Base-by-base conservation (phyloP, 2,113 vertebrate genomes). In the Thryonomys swinderianus region DNA sequence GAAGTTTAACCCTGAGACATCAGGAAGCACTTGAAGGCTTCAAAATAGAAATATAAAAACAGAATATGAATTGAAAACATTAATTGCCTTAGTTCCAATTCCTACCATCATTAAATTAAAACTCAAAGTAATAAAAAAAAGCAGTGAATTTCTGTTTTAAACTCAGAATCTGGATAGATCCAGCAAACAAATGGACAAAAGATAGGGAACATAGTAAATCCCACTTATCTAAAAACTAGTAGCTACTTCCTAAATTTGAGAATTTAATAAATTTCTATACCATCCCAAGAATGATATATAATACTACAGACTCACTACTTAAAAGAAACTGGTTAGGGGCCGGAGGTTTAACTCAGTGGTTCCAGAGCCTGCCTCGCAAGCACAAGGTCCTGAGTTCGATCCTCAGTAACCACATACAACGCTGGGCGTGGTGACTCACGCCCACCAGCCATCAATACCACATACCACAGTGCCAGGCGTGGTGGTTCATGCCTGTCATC, bases 11-110 rank as follows among this genome's bases (percentile, higher is more conserved):
- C n/a, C 66, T 53, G 32, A 81, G 9, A 80, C 18, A 57, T 51
- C 12, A 85, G 12, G 48, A 74, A 30, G 81, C 0, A 79, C 27
- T 18, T 78, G 20, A 86, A 48, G 23, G 93, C 74, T 85, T 95
- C 45, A 85, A 96, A 84, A 51, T 0, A 93, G 20, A 93, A 84
- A 78, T 76, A 85, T n/a, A 76, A 95, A 95, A 93, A 71, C 13
- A 80, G 30, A 14, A 67, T 61, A 87, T 82, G 34, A 91, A 64
- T 1, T 96, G 55, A 79, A 92, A 96, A 71, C 10, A 88, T 55
- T 82, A 92, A 78, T 1, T 86, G 18, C 2, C 48, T 84, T 74
- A 91, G 55, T 87, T 87, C 87, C 42, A 80, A 17, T 90, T 94
- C 95, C 40, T 88, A 82, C 57, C 16, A 90, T 48, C 62, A 88